Conservation (phyloP, 1,140 invertebrate species). For the Dendrolimus kikuchii region DNA sequence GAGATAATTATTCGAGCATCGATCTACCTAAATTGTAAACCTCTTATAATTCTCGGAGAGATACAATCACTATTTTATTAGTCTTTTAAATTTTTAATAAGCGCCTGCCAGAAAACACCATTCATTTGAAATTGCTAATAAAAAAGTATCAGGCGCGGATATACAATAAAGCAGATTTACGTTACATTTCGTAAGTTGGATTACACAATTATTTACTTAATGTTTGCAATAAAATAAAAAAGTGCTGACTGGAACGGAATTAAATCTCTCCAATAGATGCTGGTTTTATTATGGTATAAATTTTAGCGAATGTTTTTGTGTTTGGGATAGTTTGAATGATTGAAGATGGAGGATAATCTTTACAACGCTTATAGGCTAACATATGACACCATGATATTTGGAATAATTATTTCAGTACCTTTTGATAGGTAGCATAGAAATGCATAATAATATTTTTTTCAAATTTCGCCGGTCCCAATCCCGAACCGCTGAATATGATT, state of each 20-base stretch:
- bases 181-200: slow-evolving; percentile 3
- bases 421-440: too few relatives aligned
- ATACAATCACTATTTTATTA: too few relatives aligned
- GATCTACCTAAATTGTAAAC: too few relatives aligned
- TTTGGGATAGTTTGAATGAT: slow-evolving; percentile 12
- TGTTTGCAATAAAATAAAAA: slow-evolving; percentile 58
- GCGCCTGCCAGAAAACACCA: slow-evolving; percentile 6
- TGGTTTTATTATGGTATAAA: slow-evolving; percentile 55
- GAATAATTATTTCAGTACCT: too few relatives aligned
- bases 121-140: slow-evolving; percentile 25
- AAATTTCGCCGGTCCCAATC: too few relatives aligned
- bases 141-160: slow-evolving; percentile 37
- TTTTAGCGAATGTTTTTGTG: slow-evolving; percentile 45
- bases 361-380: too few relatives aligned
- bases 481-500: too few relatives aligned
- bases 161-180: slow-evolving; percentile 15
- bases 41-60: too few relatives aligned
- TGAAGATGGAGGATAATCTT: slow-evolving; percentile 8
- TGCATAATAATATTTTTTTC: too few relatives aligned
- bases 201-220: slow-evolving; percentile 47
- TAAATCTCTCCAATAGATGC: slow-evolving; percentile 55
- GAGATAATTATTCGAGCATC: too few relatives aligned
- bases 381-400: neutral
- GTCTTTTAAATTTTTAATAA: neutral
- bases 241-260: slow-evolving; percentile 58